Evolutionary conservation across 2,888 invertebrate species (phyloP), one percentile per base, ranked within the genome.

Genomic region (Noctua fimbriata): DNA sequence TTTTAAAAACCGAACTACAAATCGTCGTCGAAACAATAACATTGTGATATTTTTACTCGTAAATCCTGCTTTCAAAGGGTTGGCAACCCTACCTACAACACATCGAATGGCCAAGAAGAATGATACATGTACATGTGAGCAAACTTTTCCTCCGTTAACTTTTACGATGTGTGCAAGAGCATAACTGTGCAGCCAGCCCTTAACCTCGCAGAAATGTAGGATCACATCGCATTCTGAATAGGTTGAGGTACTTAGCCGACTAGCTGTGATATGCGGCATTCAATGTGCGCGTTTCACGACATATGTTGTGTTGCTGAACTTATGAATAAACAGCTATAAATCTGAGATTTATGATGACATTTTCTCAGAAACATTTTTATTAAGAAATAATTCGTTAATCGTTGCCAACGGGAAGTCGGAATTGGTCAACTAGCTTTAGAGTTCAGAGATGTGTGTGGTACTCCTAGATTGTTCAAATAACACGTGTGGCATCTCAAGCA

Each of bases 141-240:
- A 69, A 73, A 76, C 60, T 82, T 75, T 82, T 79, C 66, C 73
- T 81, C 88, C 89, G 88, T 88, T 88, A 89, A 82, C 79, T 85
- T 83, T 87, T 83, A 88, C 88, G 88, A 83, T 81, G 79, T 86
- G 79, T 69, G 80, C 83, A 89, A 83, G 78, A 80, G 81, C 75
- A 79, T 87, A 89, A 88, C 88, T 86, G 88, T 88, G 78, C 74
- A 86, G 81, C 67, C 79, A 82, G 88, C 89, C 88, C 88, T 88
- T 88, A 87, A 82, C 89, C 89, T 88, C 86, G 32, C 55, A 86
- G 79, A 78, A 83, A 88, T 86, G 88, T 88, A 82, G 81, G 79
- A 89, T 84, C 77, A 69, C 82, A 83, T 75, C 79, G 85, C 88
- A 89, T 87, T 89, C 80, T 82, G 78, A 83, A 89, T 83, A 87